Evolutionary conservation across 92 coral and sea anemone species (phyloP), one percentile per base, ranked within the genome.

Genomic region (Heliopora coerulea): DNA sequence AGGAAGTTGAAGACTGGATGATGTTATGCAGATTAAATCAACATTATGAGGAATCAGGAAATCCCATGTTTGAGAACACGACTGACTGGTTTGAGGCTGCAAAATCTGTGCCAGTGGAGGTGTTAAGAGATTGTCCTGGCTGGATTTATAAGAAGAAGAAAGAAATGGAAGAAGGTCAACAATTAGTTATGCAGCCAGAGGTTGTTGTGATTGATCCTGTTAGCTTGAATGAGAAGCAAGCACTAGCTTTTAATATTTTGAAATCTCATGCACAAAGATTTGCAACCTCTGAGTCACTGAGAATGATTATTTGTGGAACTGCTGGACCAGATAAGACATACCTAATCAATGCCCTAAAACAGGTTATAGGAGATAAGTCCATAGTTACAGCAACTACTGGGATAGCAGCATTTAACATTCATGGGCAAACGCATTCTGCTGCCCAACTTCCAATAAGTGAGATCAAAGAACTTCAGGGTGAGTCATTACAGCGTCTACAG

Each of bases 271-370:
- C 78, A 31, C 75, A 64, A 29, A 66, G 54, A 49, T 65, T 17
- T 10, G 21, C 6, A 17, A 37, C 42, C 5, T 50, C 24, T 34
- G n/a, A 67, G 1, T 33, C 35, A 18, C 15, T 67, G 13, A 29
- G 24, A 20, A 67, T 67, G 74, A 67, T 67, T 44, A 28, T 67
- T 3, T 8, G 37, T 67, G 74, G 59, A 3, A 46, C 59, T 8
- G 74, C 59, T 8, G 74, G 74, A 10, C 19, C 57, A 23, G 74
- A 59, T n/a, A n/a, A n/a, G n/a, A n/a, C n/a, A n/a, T n/a, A n/a
- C n/a, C n/a, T n/a, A n/a, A n/a, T n/a, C n/a, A 80, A 68, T 74
- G 91, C 88, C 75, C 20, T 84, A 2, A 65, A 41, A n/a, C 59
- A 56, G 35, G 74, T 79, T 10, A 41, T 88, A 41, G 49, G 50